Percentiles rank a stretch among this genome's conserved stretches.
Conservation (phyloP, 92 coral and sea anemone genomes). For the Diadumene lineata region DNA sequence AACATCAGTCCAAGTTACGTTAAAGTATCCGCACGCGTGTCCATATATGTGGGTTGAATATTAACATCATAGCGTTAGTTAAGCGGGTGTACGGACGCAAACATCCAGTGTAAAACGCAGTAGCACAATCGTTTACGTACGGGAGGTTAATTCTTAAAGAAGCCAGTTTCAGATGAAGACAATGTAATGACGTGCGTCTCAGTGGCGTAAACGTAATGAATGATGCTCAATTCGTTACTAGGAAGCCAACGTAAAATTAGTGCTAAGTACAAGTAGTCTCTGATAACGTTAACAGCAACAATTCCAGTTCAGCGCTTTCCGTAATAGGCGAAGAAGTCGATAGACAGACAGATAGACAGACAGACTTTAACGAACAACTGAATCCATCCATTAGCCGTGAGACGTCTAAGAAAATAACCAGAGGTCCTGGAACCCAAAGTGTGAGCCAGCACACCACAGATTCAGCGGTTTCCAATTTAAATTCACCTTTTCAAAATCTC, state of each 20-base stretch:
- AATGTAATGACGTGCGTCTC: no score
- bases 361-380: neutral
- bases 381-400: slow-evolving; percentile 5
- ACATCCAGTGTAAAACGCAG: neutral
- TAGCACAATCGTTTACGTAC: neutral
- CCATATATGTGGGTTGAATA: neutral
- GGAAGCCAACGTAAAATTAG: no score
- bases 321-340: neutral
- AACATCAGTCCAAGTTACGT: no score
- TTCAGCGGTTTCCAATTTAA: neutral
- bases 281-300: no score
- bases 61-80: neutral
- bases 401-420: slow-evolving; percentile 1
- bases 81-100: neutral
- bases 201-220: no score
- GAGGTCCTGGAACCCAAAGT: neutral
- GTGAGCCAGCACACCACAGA: slow-evolving; percentile 15
- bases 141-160: neutral
- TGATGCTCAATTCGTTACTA: no score
- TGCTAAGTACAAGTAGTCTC: no score
- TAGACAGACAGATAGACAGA: no score
- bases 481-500: neutral
- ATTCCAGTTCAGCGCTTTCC: no score
- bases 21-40: no score
- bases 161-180: no score